A percentile compares a stretch with the other conserved stretches of the same genome.
These are phyloP conservation scores for Drosophila parvula DNA, from an alignment of 1,140 invertebrate genomes.

Conservation along the genomic window DNA sequence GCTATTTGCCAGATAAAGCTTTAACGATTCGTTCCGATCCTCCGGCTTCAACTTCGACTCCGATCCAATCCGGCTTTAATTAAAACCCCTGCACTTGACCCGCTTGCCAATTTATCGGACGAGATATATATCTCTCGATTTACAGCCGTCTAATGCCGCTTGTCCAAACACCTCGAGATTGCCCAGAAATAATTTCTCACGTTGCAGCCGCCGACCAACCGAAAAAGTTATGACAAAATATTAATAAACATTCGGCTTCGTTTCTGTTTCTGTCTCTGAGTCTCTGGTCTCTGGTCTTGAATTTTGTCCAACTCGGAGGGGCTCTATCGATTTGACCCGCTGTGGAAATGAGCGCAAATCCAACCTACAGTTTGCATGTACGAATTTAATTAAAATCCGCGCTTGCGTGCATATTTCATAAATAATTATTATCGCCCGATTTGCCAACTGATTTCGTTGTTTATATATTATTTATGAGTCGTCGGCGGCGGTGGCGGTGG, in stretches of 20 bases:
- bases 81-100: slow-evolving; percentile 76
- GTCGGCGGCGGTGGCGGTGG: slow-evolving; percentile 29
- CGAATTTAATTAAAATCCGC: slow-evolving; percentile 79
- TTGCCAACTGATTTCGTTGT: slow-evolving; percentile 41
- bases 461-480: slow-evolving; percentile 76
- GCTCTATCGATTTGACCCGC: slow-evolving; percentile 77
- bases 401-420: slow-evolving; percentile 80
- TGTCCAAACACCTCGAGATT: slow-evolving; percentile 58
- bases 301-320: slow-evolving; percentile 51
- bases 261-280: slow-evolving; percentile 6
- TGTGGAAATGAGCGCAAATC: slow-evolving; percentile 57
- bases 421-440: slow-evolving; percentile 73
- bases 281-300: slow-evolving; percentile 48
- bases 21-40: slow-evolving; percentile 9
- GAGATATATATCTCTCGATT: slow-evolving; percentile 60
- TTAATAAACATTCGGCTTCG: slow-evolving; percentile 73
- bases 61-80: slow-evolving; percentile 50
- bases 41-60: no score
- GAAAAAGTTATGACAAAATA: slow-evolving; percentile 79
- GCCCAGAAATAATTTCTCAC: slow-evolving; percentile 75
- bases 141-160: slow-evolving; percentile 31
- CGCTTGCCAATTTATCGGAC: slow-evolving; percentile 58
- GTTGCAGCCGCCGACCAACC: slow-evolving; percentile 41
- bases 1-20: slow-evolving; percentile 49
- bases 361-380: slow-evolving; percentile 67